Percentiles rank a stretch among this genome's conserved stretches.
Conservation (phyloP, 1,140 invertebrate genomes). For the Macrobrachium nipponense region DNA sequence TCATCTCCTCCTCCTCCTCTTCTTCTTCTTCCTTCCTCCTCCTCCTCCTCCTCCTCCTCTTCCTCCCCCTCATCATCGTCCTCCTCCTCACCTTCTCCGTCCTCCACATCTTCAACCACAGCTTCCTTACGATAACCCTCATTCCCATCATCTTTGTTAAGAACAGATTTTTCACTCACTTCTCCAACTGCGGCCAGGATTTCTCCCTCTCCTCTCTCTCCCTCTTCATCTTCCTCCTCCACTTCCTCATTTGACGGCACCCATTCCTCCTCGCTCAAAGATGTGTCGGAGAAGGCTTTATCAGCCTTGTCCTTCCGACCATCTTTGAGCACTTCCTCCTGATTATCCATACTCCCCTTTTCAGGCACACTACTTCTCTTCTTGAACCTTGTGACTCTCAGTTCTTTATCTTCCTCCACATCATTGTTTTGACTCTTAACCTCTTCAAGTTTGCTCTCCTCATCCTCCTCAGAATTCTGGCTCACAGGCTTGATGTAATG, state of each 20-base stretch:
- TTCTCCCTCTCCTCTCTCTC: background rate
- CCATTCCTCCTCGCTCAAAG: conserved; percentile 21
- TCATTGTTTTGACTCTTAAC: background rate
- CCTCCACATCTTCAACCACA: background rate
- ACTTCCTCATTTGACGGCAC: background rate
- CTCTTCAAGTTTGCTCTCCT: background rate
- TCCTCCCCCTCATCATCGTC: background rate
- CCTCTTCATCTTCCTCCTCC: background rate
- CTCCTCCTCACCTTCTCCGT: background rate
- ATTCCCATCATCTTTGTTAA: background rate
- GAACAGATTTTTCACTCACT: background rate
- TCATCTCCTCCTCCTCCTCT: background rate
- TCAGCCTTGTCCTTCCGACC: background rate
- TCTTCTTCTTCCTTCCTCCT: background rate
- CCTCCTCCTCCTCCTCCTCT: background rate
- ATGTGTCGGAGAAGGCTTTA: background rate
- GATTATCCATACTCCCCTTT: no score
- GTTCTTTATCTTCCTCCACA: background rate
- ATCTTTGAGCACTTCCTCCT: background rate
- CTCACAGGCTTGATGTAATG: conserved; percentile 27
- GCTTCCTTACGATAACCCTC: background rate
- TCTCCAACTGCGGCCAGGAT: background rate
- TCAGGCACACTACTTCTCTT: background rate
- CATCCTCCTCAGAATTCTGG: conserved; percentile 3
- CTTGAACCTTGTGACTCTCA: background rate